Percentiles rank a stretch among this genome's conserved stretches.
Conservation (phyloP, 2,113 vertebrate genomes). For the Thinocorus orbignyianus region DNA sequence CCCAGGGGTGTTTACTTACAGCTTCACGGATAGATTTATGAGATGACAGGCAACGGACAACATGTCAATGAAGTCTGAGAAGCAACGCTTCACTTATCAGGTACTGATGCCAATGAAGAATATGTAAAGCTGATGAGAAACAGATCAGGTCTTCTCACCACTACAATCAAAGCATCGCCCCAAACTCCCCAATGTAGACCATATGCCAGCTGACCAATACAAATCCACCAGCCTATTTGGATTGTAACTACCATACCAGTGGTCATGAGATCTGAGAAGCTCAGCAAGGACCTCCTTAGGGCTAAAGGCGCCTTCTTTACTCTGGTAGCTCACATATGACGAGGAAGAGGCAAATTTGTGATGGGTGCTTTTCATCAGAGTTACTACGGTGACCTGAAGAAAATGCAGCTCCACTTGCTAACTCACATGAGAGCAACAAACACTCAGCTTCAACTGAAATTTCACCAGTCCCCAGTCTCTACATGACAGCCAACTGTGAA, state of each 20-base stretch:
- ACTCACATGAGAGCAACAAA: not conserved
- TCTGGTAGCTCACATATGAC: not conserved
- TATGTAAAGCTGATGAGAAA: not conserved
- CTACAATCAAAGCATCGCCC: not conserved
- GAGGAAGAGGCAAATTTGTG: not conserved
- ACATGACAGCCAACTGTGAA: not conserved
- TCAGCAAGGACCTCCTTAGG: not conserved
- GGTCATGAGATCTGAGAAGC: not conserved
- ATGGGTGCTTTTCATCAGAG: not conserved
- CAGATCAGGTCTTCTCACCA: not conserved
- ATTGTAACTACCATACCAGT: not conserved
- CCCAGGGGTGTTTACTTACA: slow-evolving; percentile 30
- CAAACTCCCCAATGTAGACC: not conserved
- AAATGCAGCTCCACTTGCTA: not conserved
- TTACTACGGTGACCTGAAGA: not conserved
- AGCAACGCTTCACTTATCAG: not conserved
- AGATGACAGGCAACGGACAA: not conserved
- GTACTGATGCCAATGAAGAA: not conserved
- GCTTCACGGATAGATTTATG: not conserved
- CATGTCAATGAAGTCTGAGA: not conserved
- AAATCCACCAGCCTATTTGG: not conserved
- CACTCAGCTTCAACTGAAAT: not conserved
- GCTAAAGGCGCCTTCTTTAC: not conserved
- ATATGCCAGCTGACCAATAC: not conserved
- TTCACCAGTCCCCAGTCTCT: not conserved